These are phyloP conservation scores for Paramormyrops kingsleyae DNA, from an alignment of 2,113 vertebrate genomes.

Conservation along the genomic window DNA sequence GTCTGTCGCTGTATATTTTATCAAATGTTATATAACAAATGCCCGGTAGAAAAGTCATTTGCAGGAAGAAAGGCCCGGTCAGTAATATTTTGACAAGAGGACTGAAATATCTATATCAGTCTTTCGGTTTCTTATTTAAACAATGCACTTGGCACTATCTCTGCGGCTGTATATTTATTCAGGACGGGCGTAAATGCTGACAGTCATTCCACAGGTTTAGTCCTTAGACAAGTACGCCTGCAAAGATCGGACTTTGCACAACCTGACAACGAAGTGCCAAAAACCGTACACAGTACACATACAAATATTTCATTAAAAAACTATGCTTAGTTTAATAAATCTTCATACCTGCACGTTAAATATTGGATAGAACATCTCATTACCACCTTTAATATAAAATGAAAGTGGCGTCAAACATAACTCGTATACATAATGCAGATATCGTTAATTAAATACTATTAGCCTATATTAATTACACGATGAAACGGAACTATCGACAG, in stretches of 20 bases:
- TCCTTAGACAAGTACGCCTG: not conserved
- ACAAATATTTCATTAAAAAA: not conserved
- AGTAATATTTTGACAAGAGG: not conserved
- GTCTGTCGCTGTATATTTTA: not conserved
- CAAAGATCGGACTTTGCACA: constrained; percentile 18
- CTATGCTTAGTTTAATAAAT: not conserved
- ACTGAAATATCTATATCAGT: not conserved
- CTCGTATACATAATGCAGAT: not conserved
- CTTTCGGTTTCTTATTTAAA: not conserved
- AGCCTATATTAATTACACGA: not conserved
- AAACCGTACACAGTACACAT: not conserved
- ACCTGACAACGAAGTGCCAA: constrained; percentile 7
- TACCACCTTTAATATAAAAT: not conserved
- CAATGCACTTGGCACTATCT: not conserved
- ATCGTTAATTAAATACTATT: not conserved
- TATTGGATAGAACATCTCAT: not conserved
- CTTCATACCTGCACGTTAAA: not conserved
- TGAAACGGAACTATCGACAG: not conserved
- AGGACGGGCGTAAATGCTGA: not conserved
- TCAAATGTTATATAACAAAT: constrained; percentile 6
- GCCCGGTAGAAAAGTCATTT: not conserved
- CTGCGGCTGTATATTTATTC: not conserved
- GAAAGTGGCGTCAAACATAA: not conserved
- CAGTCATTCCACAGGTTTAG: not conserved
- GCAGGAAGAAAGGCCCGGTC: not conserved